These are phyloP conservation scores for Plebejus anna DNA, from an alignment of 2,888 invertebrate species.

Conservation along the genomic window DNA sequence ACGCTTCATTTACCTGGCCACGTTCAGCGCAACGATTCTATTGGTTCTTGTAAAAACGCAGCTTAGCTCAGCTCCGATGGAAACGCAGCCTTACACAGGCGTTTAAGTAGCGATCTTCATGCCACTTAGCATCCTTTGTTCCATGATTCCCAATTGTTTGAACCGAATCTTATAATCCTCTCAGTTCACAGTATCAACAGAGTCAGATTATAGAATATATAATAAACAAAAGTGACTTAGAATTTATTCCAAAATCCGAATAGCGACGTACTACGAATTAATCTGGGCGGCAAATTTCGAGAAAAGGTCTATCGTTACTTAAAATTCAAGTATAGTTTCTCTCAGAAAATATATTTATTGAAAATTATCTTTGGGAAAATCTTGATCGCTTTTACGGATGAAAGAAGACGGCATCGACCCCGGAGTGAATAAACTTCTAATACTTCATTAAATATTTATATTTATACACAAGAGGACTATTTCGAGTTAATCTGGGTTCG, in stretches of 20 bases:
- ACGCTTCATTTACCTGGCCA: too few relatives aligned
- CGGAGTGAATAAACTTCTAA: background rate
- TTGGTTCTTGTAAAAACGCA: too few relatives aligned
- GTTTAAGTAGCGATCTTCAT: too few relatives aligned
- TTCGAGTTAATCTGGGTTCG: too few relatives aligned
- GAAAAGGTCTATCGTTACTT: background rate
- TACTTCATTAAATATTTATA: background rate
- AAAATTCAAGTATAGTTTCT: background rate
- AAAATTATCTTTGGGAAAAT: background rate
- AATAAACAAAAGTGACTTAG: constrained; percentile 1
- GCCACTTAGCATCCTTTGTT: background rate
- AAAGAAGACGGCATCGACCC: background rate
- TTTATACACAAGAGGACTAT: background rate
- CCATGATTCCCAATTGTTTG: background rate
- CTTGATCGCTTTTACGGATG: background rate
- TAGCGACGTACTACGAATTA: background rate
- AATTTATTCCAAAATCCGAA: background rate
- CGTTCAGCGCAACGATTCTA: too few relatives aligned
- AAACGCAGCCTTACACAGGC: too few relatives aligned
- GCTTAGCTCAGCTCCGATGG: too few relatives aligned
- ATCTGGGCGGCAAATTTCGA: background rate
- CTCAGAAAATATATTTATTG: background rate
- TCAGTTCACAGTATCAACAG: background rate
- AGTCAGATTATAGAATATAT: background rate
- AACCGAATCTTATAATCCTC: background rate